Evolutionary conservation across 2,888 invertebrate species (phyloP), one percentile per base, ranked within the genome.

Genomic region (Phyllotreta striolata): DNA sequence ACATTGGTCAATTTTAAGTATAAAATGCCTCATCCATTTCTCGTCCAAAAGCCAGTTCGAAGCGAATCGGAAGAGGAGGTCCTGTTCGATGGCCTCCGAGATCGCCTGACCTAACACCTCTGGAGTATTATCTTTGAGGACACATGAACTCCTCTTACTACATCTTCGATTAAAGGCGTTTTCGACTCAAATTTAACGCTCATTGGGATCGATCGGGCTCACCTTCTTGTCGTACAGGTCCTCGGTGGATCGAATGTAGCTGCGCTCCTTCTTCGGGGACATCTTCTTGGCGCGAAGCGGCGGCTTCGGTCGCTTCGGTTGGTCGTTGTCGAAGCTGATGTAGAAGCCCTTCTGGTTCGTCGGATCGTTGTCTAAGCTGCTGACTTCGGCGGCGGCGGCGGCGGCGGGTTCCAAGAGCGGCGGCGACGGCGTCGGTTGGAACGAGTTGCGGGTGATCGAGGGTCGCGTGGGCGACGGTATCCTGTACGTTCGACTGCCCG

Each of bases 291-390:
- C 86, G 69, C 95, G 84, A 57, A 95, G 83, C 10, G 93, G 93
- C 1, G 95, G 96, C 80, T 96, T 96, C 10, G 95, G 93, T 76
- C 94, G 86, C 78, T 92, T 93, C 10, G 95, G 94, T 74, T 90
- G 89, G 62, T 93, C 93, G 79, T 92, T 90, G 78, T 95, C 95
- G 79, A 97, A 95, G 55, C 95, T 93, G 77, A 97, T 94, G 81
- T 96, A 96, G 83, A 97, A 97, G 37, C 93, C 93, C 80, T 93
- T 92, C 79, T 93, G 91, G 65, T 83, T 85, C 8, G 80, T 80
- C 4, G 82, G 77, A 70, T 85, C 85, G 37, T 81, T 75, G 74
- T 84, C 77, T 77, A 85, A 79, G 77, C 84, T 76, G 76, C 86
- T 82, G 73, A 79, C 75, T 72, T 78, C 80, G 57, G 82, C 81